Conservation (phyloP, 1,140 invertebrate species). For the Heliconius hewitsoni region DNA sequence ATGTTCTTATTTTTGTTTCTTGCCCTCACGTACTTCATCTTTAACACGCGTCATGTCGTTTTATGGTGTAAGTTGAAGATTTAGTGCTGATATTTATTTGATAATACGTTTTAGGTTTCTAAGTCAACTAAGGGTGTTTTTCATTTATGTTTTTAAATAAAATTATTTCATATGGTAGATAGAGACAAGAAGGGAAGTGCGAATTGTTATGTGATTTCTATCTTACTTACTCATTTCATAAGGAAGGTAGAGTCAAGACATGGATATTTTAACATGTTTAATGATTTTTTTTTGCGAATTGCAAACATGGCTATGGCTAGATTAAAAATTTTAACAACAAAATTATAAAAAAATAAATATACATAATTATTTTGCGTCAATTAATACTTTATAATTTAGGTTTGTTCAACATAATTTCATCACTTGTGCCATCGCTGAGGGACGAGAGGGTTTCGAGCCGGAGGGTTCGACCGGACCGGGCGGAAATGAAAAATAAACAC, state of each 20-base stretch:
- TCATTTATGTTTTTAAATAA: too few species aligned
- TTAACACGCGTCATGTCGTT: conserved; percentile 26
- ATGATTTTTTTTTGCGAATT: too few species aligned
- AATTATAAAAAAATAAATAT: background rate
- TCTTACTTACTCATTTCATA: too few species aligned
- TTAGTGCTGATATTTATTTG: background rate
- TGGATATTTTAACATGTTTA: too few species aligned
- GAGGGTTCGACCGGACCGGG: conserved; percentile 55
- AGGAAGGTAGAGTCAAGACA: too few species aligned
- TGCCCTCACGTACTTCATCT: conserved; percentile 33
- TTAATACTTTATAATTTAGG: background rate
- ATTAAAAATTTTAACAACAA: background rate
- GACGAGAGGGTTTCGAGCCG: conserved; percentile 40
- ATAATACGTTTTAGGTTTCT: background rate
- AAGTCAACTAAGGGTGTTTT: too few species aligned
- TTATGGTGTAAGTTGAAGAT: conserved; percentile 25
- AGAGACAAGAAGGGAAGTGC: too few species aligned
- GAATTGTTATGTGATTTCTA: too few species aligned
- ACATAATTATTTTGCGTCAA: background rate
- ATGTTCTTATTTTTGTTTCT: conserved; percentile 27
- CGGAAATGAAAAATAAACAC: conserved; percentile 81
- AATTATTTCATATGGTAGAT: too few species aligned
- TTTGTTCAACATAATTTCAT: conserved; percentile 24
- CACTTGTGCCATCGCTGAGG: conserved; percentile 31
- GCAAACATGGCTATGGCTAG: too few species aligned